phyloP scores from a whole-genome alignment of 2,113 vertebrate species.

The Danionella cerebrum region DNA sequence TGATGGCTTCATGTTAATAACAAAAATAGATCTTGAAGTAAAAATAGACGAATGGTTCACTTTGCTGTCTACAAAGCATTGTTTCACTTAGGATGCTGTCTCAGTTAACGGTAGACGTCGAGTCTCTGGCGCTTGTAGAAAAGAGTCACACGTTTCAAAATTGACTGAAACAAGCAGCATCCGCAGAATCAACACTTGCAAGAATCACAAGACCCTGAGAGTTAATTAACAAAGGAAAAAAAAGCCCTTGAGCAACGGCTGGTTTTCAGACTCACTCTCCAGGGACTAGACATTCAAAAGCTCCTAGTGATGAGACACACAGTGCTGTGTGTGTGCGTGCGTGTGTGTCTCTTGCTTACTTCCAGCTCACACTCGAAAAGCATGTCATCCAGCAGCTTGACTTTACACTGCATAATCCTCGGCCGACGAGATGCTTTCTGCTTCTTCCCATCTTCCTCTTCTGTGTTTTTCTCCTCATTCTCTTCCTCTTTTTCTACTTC shows the following conservation, averaged over 20 bases:
- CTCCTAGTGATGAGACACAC: neutral
- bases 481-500: slow-evolving; percentile 43
- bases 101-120: neutral
- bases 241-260: neutral
- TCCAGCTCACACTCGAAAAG: slow-evolving; percentile 84
- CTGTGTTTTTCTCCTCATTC: slow-evolving; percentile 57
- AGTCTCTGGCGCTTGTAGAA: neutral
- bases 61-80: neutral
- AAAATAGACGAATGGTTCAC: neutral
- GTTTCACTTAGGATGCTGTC: neutral
- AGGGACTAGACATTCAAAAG: neutral
- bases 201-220: neutral
- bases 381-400: slow-evolving; percentile 85
- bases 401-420: slow-evolving; percentile 83
- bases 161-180: neutral
- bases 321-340: neutral
- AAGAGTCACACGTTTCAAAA: neutral
- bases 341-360: slow-evolving; percentile 64
- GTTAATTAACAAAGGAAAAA: neutral
- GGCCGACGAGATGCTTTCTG: slow-evolving; percentile 68
- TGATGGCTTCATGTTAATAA: neutral
- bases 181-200: too few relatives aligned
- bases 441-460: slow-evolving; percentile 64
- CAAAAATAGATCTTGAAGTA: neutral
- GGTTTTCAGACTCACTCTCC: neutral